Conservation (phyloP, 2,113 vertebrate species). For the Entomyzon cyanotis region DNA sequence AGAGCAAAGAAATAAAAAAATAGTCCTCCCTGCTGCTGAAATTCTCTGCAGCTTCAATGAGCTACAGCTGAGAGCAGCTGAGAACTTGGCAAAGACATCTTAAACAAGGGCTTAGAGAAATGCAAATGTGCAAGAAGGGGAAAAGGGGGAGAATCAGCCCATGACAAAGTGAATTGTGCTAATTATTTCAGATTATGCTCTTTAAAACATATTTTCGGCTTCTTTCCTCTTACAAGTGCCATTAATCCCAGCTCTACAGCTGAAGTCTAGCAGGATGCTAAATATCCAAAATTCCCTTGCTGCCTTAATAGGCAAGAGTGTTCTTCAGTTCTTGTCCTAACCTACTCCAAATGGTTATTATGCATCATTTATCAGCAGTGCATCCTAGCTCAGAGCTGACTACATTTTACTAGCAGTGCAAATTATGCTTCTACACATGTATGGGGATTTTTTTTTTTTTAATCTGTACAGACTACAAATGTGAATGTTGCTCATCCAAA, state of each 20-base stretch:
- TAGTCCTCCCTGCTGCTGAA: not conserved
- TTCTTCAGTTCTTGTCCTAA: constrained; percentile 35
- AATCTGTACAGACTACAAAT: not conserved
- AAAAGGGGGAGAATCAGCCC: not conserved
- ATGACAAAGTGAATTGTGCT: constrained; percentile 40
- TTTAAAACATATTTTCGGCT: constrained; percentile 18
- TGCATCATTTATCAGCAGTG: constrained; percentile 33
- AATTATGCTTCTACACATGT: constrained; percentile 27
- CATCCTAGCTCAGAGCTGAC: not conserved
- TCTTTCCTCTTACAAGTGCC: constrained; percentile 11
- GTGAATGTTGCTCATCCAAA: not conserved
- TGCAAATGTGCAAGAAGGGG: not conserved
- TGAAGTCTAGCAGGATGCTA: constrained; percentile 31
- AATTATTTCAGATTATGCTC: constrained; percentile 60
- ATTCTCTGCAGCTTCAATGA: constrained; percentile 13
- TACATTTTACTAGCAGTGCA: constrained; percentile 3
- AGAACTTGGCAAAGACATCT: constrained; percentile 39
- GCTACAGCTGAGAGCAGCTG: constrained; percentile 46
- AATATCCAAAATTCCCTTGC: constrained; percentile 36
- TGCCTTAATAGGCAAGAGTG: not conserved
- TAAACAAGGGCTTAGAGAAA: constrained; percentile 21
- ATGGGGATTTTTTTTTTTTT: not conserved
- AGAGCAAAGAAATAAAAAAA: not conserved
- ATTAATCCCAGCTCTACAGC: constrained; percentile 36
- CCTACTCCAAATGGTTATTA: constrained; percentile 24